Evolutionary conservation across 2,113 vertebrate genomes (phyloP).

Genomic region (Pomatorhinus ruficollis): DNA sequence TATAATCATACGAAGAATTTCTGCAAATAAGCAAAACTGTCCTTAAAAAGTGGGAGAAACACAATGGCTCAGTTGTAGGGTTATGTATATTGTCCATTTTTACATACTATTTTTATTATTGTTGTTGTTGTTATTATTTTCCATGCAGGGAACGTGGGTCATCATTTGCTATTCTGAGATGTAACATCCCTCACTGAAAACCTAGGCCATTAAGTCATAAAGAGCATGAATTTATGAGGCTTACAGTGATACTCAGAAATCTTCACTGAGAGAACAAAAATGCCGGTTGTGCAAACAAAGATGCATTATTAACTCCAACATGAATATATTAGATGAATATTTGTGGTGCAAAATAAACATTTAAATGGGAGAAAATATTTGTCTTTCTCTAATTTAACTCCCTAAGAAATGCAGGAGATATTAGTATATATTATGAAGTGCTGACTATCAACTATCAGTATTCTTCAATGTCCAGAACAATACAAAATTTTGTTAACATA

Average conservation of each 20-base stretch:
- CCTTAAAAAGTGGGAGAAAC: not conserved
- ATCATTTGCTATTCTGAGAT: not conserved
- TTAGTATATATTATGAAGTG: not conserved
- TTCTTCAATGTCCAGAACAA: not conserved
- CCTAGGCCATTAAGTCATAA: not conserved
- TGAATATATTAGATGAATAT: not conserved
- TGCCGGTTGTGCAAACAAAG: not conserved
- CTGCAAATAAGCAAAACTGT: not conserved
- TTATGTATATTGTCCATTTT: not conserved
- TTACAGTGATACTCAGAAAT: not conserved
- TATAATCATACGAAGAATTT: not conserved
- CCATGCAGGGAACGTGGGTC: not conserved
- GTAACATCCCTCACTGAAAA: not conserved
- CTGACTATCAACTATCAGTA: not conserved
- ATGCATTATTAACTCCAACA: not conserved
- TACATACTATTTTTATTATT: not conserved
- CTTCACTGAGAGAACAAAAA: not conserved
- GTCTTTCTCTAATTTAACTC: not conserved
- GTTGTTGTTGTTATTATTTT: not conserved
- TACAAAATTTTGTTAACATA: not conserved
- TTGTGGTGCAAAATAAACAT: not conserved
- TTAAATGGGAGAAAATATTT: not conserved
- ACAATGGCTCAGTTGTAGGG: not conserved
- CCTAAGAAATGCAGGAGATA: not conserved
- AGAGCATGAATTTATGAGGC: not conserved